Evolutionary conservation across 2,888 invertebrate genomes (phyloP).

Genomic region (Ormyrus nitidulus): DNA sequence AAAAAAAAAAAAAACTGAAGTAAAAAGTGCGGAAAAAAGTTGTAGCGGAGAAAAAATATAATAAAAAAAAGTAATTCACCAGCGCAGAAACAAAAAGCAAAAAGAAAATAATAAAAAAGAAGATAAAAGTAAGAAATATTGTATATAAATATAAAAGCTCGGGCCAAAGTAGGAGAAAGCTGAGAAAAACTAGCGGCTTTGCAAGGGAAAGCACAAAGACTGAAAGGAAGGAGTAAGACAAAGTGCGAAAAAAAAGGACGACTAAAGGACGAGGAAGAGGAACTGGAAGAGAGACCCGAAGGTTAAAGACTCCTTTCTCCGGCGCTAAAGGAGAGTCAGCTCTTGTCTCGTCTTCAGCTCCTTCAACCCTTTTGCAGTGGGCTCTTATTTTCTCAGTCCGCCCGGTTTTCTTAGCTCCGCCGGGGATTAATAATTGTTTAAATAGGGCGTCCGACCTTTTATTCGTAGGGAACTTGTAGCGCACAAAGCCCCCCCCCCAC

Average conservation of each 20-base stretch:
- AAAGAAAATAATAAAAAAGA: background rate
- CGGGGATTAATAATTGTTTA: constrained; percentile 49
- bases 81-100: too few relatives aligned
- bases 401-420: background rate
- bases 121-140: constrained; percentile 23
- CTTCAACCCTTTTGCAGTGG: constrained; percentile 35
- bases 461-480: constrained; percentile 1
- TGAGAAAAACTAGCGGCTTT: background rate
- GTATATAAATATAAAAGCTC: constrained; percentile 18
- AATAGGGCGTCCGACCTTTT: constrained; percentile 33
- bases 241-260: constrained; percentile 33
- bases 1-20: constrained; percentile 4
- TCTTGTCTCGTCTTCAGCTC: constrained; percentile 46
- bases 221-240: constrained; percentile 28
- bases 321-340: constrained; percentile 32
- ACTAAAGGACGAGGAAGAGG: background rate
- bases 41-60: background rate
- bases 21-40: background rate
- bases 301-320: constrained; percentile 40
- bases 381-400: constrained; percentile 29
- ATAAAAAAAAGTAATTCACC: background rate
- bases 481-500: too few relatives aligned
- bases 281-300: constrained; percentile 9
- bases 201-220: constrained; percentile 2
- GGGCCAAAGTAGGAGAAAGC: background rate